Base-by-base conservation (phyloP, 1,140 invertebrate genomes). In the Trichonephila clavata region DNA sequence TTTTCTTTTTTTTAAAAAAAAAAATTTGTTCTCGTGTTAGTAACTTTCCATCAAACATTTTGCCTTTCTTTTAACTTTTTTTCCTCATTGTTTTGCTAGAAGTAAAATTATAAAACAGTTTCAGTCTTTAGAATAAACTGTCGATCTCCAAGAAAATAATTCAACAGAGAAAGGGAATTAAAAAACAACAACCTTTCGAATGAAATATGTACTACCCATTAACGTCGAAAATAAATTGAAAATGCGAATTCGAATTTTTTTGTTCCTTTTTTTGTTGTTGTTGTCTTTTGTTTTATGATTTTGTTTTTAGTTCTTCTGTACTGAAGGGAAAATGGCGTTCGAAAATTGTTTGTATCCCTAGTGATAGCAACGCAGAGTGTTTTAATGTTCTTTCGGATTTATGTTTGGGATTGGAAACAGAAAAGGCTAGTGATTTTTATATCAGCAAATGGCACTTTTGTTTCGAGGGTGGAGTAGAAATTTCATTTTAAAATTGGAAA, bases 41-140 rank as follows among this genome's bases (percentile, higher is more conserved):
- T 86, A 32, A 20, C 60, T 61, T 86, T 86, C 27, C 27, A 86
- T 60, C 60, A 63, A 27, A 59, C 21, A 21, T 83, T 50, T n/a
- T 83, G 3, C 21, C 39, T 83, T n/a, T n/a, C n/a, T n/a, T n/a
- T 59, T 24, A 18, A 16, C 21, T 10, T 20, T 39, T 39, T 71
- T 71, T 32, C 13, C 16, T 32, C 16, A 20, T 77, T 16, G 71
- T 77, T 77, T 39, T 77, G 27, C 16, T 59, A 20, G 20, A 57
- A 50, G 43, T 57, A 83, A 83, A 83, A 83, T 83, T 83, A 83
- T 83, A 27, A 83, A 83, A 57, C 50, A 59, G 43, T 83, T 83
- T 59, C 21, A 24, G 50, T 83, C 81, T 83, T 83, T 59, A 83
- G 50, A 83, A 83, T 83, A 83, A 83, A 83, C 81, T 83, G 43